Conservation (phyloP, 2,797 vertebrate species). For the Gambusia yucatana region DNA sequence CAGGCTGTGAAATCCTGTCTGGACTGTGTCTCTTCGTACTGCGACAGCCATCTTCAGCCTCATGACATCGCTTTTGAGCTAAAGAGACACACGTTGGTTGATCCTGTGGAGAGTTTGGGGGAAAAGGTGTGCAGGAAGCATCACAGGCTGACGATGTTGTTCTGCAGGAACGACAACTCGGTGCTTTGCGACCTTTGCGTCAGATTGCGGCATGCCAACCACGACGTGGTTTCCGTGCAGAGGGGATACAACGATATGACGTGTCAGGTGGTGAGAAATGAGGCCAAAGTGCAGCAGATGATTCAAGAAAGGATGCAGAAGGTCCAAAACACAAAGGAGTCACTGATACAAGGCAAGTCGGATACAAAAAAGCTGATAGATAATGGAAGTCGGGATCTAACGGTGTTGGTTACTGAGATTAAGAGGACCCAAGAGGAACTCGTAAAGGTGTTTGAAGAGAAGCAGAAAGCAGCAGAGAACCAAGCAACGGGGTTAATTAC, state of each 20-base stretch:
- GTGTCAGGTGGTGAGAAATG: slow-evolving; percentile 2
- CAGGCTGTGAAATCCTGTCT: slow-evolving; percentile 61
- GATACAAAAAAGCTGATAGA: slow-evolving; percentile 24
- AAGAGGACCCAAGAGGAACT: slow-evolving; percentile 38
- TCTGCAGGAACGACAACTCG: slow-evolving; percentile 40
- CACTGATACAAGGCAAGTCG: background rate
- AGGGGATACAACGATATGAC: slow-evolving; percentile 11
- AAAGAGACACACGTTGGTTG: slow-evolving; percentile 53
- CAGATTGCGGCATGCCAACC: background rate
- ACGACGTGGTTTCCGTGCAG: slow-evolving; percentile 19
- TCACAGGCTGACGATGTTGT: slow-evolving; percentile 11
- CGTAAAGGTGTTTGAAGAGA: slow-evolving; percentile 23
- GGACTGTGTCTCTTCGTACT: slow-evolving; percentile 65
- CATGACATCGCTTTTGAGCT: slow-evolving; percentile 50
- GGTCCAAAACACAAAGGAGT: slow-evolving; percentile 18
- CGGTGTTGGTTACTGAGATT: slow-evolving; percentile 33
- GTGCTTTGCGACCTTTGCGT: slow-evolving; percentile 56
- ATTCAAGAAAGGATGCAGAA: slow-evolving; percentile 48
- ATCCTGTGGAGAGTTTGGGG: slow-evolving; percentile 29
- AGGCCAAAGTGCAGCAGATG: slow-evolving; percentile 36
- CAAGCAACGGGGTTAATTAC: slow-evolving; percentile 13
- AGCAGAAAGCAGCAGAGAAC: slow-evolving; percentile 48
- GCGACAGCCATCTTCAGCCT: slow-evolving; percentile 49
- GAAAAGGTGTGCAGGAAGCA: slow-evolving; percentile 50
- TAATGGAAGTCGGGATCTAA: slow-evolving; percentile 17